These are phyloP conservation scores for Phocoena sinus DNA, from an alignment of 2,113 vertebrate genomes.

Conservation along the genomic window DNA sequence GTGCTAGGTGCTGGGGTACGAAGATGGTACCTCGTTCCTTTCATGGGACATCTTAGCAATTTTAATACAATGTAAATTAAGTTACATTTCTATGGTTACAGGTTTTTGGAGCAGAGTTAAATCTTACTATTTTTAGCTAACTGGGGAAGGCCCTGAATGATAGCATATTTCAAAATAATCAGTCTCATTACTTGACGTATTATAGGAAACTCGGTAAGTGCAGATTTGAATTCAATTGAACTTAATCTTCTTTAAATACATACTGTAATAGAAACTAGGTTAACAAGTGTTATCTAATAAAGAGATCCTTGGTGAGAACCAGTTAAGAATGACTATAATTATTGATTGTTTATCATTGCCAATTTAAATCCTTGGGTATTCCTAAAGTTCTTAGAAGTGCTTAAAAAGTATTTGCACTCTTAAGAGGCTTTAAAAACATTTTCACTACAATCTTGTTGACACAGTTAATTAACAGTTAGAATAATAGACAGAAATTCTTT, in stretches of 20 bases:
- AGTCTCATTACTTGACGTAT: not conserved
- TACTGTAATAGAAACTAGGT: not conserved
- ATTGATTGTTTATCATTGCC: conserved; percentile 47
- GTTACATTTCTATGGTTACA: not conserved
- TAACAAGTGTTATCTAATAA: conserved; percentile 37
- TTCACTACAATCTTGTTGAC: conserved; percentile 34
- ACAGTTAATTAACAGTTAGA: conserved; percentile 57
- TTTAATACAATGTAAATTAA: not conserved
- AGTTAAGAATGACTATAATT: conserved; percentile 51
- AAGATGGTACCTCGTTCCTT: not conserved
- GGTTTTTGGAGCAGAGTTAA: not conserved
- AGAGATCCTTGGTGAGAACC: conserved; percentile 34
- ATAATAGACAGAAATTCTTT: not conserved
- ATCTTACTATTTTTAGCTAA: not conserved
- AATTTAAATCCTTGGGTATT: conserved; percentile 34
- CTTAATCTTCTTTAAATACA: conserved; percentile 35
- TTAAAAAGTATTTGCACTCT: conserved; percentile 57
- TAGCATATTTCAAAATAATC: not conserved
- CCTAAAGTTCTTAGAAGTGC: conserved; percentile 34
- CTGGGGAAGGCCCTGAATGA: not conserved
- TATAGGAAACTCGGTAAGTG: not conserved
- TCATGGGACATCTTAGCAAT: not conserved
- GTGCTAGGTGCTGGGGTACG: not conserved
- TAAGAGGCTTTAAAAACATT: conserved; percentile 45
- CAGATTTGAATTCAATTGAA: conserved; percentile 18